Percentiles rank a stretch among this genome's conserved stretches.
Conservation (phyloP, 2,888 invertebrate genomes). For the Zhengitettix transpicula region DNA sequence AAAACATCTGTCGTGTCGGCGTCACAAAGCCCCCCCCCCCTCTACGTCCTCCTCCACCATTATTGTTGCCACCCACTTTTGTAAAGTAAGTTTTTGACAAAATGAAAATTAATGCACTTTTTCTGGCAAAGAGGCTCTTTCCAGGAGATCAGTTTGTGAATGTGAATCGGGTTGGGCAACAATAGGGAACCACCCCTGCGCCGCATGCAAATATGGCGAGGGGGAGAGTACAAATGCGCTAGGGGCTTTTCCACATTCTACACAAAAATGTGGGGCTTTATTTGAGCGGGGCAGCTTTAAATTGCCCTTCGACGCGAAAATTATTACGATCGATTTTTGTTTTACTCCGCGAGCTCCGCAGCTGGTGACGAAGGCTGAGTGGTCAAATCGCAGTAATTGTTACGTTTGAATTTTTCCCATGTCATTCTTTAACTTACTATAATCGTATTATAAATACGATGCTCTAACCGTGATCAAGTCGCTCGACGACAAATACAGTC, state of each 20-base stretch:
- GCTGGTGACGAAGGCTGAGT: no score
- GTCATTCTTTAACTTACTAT: no score
- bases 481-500: no score
- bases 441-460: no score
- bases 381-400: no score
- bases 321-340: no score
- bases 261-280: slow-evolving; percentile 5
- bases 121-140: slow-evolving; percentile 16
- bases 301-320: no score
- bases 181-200: background rate
- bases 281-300: no score
- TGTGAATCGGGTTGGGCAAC: background rate
- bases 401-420: no score
- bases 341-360: no score
- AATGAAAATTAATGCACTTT: slow-evolving; percentile 16
- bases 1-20: slow-evolving; percentile 17
- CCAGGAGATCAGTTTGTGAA: slow-evolving; percentile 18
- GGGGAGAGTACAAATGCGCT: background rate
- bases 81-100: slow-evolving; percentile 14
- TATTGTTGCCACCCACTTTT: slow-evolving; percentile 12
- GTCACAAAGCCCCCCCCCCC: background rate
- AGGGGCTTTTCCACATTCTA: slow-evolving; percentile 7
- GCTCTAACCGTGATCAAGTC: no score
- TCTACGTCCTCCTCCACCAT: background rate
- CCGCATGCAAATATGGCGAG: slow-evolving; percentile 9